Evolutionary conservation across 2,888 invertebrate species (phyloP), one percentile per base, ranked within the genome.

Genomic region (Elmis aenea): DNA sequence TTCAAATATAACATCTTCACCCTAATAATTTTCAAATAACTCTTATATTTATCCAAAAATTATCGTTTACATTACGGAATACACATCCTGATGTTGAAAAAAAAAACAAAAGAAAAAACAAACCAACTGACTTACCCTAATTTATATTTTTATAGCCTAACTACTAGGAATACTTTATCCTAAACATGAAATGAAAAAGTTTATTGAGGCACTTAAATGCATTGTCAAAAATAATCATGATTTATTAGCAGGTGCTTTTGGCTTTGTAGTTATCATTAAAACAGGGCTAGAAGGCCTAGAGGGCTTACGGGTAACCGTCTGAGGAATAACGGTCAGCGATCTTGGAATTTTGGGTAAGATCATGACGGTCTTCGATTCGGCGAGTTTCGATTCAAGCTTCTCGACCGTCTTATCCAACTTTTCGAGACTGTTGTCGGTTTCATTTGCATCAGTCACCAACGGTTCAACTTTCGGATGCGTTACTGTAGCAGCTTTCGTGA

Each of bases 281-380:
- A 57, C 55, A 2, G 66, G 64, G 51, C 65, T 65, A 8, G 60
- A 50, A 22, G 62, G 61, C 35, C 60, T 46, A 9, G 59, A 53
- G 4, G 57, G 46, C 49, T 62, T 66, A 15, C 59, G 54, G 3
- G 61, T 47, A 10, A 74, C 67, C 14, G 73, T 74, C 51, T 86
- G 85, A 6, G 85, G 84, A 55, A 87, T 86, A 33, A 88, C 85
- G 1, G 87, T 87, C 49, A 88, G 63, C 2, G 85, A 84, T 62
- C 83, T 85, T 14, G 88, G 88, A 59, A 87, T 85, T 66, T 84
- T 85, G 28, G 86, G 85, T 71, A 87, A 69, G 33, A 78, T 68
- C 61, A 73, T 63, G 33, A 71, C 63, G 26, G 71, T 62, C 33
- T 64, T 55, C 15, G 62, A 66, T 32, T 60, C 59, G 30, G 51